These are phyloP conservation scores for Rhabdornis inornatus DNA, from an alignment of 2,113 vertebrate genomes.

Conservation along the genomic window DNA sequence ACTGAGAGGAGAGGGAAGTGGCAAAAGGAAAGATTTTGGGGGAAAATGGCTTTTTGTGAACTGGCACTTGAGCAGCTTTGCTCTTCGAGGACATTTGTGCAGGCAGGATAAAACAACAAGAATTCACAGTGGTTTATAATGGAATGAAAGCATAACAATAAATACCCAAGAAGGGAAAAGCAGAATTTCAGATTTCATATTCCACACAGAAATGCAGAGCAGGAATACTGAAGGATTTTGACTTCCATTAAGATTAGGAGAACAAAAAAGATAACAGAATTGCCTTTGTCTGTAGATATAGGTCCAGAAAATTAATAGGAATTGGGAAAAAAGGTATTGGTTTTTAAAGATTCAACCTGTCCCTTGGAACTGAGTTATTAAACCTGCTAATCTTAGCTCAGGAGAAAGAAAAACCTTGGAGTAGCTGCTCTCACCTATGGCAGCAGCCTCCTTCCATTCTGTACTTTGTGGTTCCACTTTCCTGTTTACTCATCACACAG, in stretches of 20 bases:
- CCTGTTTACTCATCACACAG: constrained; percentile 14
- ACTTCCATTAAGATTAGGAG: not conserved
- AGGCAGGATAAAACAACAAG: not conserved
- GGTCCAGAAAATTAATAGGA: not conserved
- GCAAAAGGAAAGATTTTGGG: not conserved
- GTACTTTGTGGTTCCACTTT: not conserved
- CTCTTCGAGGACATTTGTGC: not conserved
- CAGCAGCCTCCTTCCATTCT: not conserved
- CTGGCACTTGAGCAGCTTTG: not conserved
- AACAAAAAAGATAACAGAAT: not conserved
- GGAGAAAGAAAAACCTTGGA: not conserved
- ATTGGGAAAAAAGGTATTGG: accelerated
- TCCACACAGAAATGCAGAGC: not conserved
- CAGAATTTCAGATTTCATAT: not conserved
- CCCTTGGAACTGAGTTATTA: not conserved
- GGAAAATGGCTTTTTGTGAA: not conserved
- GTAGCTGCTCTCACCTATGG: not conserved
- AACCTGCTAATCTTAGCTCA: not conserved
- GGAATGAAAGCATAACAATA: not conserved
- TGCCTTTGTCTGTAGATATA: not conserved
- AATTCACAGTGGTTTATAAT: not conserved
- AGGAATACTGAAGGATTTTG: not conserved
- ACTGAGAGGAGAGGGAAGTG: not conserved
- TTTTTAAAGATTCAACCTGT: not conserved
- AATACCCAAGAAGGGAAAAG: not conserved